phyloP scores from a whole-genome alignment of 1,140 invertebrate species.

The Lordiphosa collinella region DNA sequence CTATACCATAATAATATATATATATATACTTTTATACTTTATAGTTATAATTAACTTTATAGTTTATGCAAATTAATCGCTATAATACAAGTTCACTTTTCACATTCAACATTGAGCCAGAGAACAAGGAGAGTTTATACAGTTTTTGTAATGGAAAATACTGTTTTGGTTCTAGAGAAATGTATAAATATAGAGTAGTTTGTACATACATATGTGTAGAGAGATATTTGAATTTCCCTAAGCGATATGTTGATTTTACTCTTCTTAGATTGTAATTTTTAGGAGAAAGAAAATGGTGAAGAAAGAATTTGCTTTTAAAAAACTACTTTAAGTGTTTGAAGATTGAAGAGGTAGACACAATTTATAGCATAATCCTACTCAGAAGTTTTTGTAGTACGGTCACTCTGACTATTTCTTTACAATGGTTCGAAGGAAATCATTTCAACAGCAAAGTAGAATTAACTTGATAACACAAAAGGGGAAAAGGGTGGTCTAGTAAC shows the following conservation, averaged over 20 bases:
- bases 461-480: too few species aligned
- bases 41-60: constrained; percentile 10
- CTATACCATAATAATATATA: constrained; percentile 48
- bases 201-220: too few species aligned
- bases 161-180: not conserved
- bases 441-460: too few species aligned
- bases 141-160: not conserved
- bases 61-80: constrained; percentile 24
- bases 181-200: not conserved
- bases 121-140: not conserved
- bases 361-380: too few species aligned
- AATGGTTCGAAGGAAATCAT: too few species aligned
- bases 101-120: constrained; percentile 16
- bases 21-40: constrained; percentile 31
- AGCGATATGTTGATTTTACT: constrained; percentile 1
- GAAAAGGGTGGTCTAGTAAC: too few species aligned
- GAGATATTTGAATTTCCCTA: constrained; percentile 1
- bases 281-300: too few species aligned
- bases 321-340: too few species aligned
- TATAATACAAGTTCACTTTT: constrained; percentile 36
- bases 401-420: too few species aligned
- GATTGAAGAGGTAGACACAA: too few species aligned
- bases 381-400: too few species aligned
- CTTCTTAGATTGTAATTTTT: constrained; percentile 5
- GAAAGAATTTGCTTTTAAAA: too few species aligned